Evolutionary conservation across 2,797 vertebrate species (phyloP).

Genomic region (Pipistrellus pipistrellus): DNA sequence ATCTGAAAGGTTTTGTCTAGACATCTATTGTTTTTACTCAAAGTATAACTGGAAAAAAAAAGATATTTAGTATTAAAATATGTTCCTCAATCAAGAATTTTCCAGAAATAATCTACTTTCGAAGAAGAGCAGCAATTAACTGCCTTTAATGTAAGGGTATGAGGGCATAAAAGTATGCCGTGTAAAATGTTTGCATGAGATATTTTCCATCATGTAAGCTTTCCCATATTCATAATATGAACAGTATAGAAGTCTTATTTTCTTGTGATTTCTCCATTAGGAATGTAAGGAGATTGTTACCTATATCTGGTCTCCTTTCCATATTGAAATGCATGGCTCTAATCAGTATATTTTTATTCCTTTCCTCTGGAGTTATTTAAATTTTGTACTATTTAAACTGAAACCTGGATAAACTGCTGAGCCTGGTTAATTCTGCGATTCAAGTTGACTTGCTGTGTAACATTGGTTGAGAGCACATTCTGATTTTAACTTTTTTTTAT

Average conservation of each 20-base stretch:
- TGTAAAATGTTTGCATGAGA: conserved; percentile 85
- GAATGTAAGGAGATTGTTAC: conserved; percentile 72
- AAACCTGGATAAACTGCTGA: conserved; percentile 77
- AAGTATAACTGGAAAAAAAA: conserved; percentile 23
- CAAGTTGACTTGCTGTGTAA: conserved; percentile 65
- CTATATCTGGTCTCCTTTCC: conserved; percentile 72
- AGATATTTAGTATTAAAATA: conserved; percentile 65
- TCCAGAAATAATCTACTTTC: conserved; percentile 73
- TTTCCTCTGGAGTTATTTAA: conserved; percentile 82
- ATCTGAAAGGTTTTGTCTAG: conserved; percentile 65
- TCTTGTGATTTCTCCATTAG: conserved; percentile 77
- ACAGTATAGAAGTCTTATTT: conserved; percentile 85
- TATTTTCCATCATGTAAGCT: conserved; percentile 80
- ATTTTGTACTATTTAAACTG: conserved; percentile 78
- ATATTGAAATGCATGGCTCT: conserved; percentile 77
- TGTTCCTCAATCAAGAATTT: conserved; percentile 67
- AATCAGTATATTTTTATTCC: conserved; percentile 80
- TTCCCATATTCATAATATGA: conserved; percentile 78
- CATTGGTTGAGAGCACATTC: conserved; percentile 65
- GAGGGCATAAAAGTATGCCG: conserved; percentile 82
- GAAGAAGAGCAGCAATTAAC: conserved; percentile 71
- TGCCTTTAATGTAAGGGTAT: conserved; percentile 82
- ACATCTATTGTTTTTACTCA: background rate
- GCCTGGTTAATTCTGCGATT: conserved; percentile 73
- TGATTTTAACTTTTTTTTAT: conserved; percentile 71